phyloP scores from a whole-genome alignment of 2,113 vertebrate species.

The Callopanchax toddi region DNA sequence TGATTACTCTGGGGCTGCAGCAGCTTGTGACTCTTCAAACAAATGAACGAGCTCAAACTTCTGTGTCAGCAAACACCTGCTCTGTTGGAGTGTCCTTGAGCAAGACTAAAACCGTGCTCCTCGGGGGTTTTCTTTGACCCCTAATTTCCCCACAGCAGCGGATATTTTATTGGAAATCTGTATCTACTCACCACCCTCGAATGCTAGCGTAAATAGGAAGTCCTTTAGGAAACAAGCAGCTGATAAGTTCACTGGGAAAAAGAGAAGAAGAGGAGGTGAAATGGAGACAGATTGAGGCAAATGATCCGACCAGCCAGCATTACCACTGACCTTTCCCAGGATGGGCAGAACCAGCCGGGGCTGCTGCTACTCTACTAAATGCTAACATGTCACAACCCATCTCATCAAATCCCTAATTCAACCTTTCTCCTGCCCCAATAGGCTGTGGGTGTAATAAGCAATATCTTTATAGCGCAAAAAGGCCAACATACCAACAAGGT shows the following conservation, averaged over 20 bases:
- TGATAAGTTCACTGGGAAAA: not conserved
- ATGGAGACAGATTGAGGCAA: conserved; percentile 23
- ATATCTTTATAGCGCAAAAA: conserved; percentile 46
- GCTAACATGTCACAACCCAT: conserved; percentile 64
- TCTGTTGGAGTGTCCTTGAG: conserved; percentile 58
- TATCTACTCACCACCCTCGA: not conserved
- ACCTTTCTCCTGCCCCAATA: conserved; percentile 47
- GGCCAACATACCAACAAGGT: conserved; percentile 22
- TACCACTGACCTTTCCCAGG: conserved; percentile 65
- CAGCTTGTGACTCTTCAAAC: no score
- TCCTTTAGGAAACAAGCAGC: not conserved
- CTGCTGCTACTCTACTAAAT: conserved; percentile 58
- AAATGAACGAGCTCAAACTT: no score
- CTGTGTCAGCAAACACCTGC: conserved; percentile 45
- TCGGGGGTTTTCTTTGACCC: conserved; percentile 22
- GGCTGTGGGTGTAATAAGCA: conserved; percentile 47
- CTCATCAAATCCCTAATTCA: conserved; percentile 63
- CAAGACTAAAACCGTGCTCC: conserved; percentile 37
- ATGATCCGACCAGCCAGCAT: conserved; percentile 37
- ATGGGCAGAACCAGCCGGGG: conserved; percentile 19
- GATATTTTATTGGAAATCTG: not conserved
- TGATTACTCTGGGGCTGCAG: no score
- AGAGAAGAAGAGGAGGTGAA: conserved; percentile 18
- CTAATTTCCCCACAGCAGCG: not conserved
- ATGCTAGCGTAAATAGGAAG: not conserved